Conservation (phyloP, 1,140 invertebrate genomes). For the Saccostrea cuccullata region DNA sequence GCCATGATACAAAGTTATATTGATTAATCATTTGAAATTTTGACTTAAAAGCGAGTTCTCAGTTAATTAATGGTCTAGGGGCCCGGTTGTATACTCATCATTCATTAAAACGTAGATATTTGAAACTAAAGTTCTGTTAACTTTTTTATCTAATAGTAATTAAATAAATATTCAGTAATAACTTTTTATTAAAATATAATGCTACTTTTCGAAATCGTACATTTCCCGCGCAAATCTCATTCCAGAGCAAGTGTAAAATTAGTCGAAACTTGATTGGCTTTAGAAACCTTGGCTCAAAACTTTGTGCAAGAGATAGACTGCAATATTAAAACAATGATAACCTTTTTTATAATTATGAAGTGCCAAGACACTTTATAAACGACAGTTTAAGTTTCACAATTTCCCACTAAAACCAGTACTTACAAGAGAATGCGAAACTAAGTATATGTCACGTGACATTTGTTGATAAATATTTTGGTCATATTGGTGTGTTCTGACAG, state of each 20-base stretch:
- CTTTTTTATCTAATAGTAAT: too few relatives aligned
- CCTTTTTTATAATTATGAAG: neutral
- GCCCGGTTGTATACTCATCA: too few relatives aligned
- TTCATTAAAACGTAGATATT: too few relatives aligned
- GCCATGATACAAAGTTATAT: too few relatives aligned
- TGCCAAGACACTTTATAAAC: neutral
- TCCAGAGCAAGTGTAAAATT: neutral
- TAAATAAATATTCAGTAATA: too few relatives aligned
- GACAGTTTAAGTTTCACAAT: neutral
- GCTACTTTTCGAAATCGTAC: neutral
- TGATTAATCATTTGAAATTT: too few relatives aligned
- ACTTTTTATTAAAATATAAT: too few relatives aligned
- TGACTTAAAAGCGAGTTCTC: too few relatives aligned
- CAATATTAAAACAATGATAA: neutral
- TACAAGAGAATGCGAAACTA: neutral
- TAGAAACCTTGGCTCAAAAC: neutral
- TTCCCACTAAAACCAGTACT: neutral
- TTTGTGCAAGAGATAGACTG: neutral
- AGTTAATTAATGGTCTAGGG: too few relatives aligned
- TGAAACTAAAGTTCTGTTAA: too few relatives aligned
- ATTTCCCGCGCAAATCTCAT: constrained; percentile 11
- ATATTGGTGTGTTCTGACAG: neutral
- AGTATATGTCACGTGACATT: constrained; percentile 3
- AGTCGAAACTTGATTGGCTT: constrained; percentile 27
- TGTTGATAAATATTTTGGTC: constrained; percentile 24